These are phyloP conservation scores for Adelges cooleyi DNA, from an alignment of 1,140 invertebrate species.

Conservation along the genomic window DNA sequence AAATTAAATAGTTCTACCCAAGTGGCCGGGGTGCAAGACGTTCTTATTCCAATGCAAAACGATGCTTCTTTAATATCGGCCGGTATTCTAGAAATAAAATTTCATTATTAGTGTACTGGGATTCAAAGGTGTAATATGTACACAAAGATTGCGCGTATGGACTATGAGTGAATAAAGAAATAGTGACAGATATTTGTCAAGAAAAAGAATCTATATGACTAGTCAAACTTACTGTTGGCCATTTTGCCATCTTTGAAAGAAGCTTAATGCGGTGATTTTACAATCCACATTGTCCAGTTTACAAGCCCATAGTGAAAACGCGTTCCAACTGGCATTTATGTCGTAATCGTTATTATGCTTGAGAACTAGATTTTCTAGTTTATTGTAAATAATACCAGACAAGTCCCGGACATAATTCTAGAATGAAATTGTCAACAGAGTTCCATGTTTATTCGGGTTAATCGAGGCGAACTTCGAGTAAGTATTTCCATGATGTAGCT, in stretches of 20 bases:
- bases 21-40: not conserved
- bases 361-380: not conserved
- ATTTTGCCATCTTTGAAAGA: not conserved
- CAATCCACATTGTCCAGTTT: not conserved
- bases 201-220: not conserved
- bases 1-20: slow-evolving; percentile 27
- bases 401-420: not conserved
- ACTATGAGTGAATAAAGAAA: not conserved
- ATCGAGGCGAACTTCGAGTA: too few relatives aligned
- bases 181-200: not conserved
- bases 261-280: not conserved
- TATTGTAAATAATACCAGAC: not conserved
- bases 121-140: too few relatives aligned
- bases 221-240: not conserved
- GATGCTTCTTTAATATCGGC: slow-evolving; percentile 26
- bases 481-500: too few relatives aligned
- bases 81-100: slow-evolving; percentile 27
- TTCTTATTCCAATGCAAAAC: slow-evolving; percentile 25
- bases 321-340: not conserved
- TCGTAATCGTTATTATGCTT: not conserved
- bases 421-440: not conserved
- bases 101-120: too few relatives aligned
- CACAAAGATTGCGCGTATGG: not conserved
- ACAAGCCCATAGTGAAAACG: slow-evolving; percentile 7
- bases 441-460: too few relatives aligned